Base-by-base conservation (phyloP, 2,888 invertebrate genomes). In the Tetramorium bicarinatum region DNA sequence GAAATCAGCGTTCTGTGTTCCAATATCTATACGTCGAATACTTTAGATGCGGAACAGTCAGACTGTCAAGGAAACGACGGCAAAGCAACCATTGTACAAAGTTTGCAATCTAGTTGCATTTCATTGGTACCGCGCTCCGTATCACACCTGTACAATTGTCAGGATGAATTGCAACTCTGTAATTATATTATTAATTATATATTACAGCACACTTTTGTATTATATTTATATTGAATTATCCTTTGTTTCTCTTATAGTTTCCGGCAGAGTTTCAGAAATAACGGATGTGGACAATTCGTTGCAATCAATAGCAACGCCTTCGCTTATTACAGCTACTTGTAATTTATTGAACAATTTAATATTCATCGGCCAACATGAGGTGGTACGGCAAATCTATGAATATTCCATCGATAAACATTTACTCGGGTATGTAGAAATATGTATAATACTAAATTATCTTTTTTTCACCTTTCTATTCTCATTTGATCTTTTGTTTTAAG, bases 331-430 rank as follows among this genome's bases (percentile, higher is more conserved):
- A 89, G 91, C 95, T 18, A 86, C 95, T 44, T 94, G 95, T 62
- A 92, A 92, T 85, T 94, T 96, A 80, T 88, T 96, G 13, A 94
- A 95, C 85, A 95, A 95, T 91, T 91, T 96, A 62, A 91, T 95
- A 66, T 91, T 92, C 21, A 88, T 96, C 41, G 94, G 95, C 52
- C 93, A 95, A 59, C 93, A 94, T 34, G 93, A 95, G 25, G 93
- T 95, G 15, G 91, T 95, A 49, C 92, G 91, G 21, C 93, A 93
- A 82, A 91, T 96, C 59, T 95, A 95, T 59, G 95, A 95, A 76
- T 92, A 93, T 88, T 95, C 95, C 0, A 89, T 96, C 44, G 94
- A 96, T 29, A 95, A 95, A 92, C 92, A 95, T 82, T 94, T 96
- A 83, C 94, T 96, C 82, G 94, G 95, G 96, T 96, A 93, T 90